Evolutionary conservation across 1,140 invertebrate species (phyloP), one percentile per base, ranked within the genome.

Genomic region (Macrotrachela quadricornifera): DNA sequence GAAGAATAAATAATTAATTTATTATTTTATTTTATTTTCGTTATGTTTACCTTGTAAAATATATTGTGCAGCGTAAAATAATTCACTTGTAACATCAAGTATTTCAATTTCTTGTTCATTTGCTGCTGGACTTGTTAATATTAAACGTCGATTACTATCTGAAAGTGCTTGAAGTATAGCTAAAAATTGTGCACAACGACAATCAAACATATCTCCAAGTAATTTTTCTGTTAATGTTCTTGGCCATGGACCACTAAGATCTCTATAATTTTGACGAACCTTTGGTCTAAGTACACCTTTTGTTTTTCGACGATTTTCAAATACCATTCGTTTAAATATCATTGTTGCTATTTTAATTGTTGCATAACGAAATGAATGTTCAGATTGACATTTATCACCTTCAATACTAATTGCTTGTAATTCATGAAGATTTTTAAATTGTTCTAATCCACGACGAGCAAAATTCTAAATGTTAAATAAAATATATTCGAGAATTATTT

Each of bases 161-260:
- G 57, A 64, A 18, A 70, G 57, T 21, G 62, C 61, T 50, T 68
- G 66, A 8, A 70, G 46, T 13, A 71, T 64, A 44, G 63, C 63
- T 43, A 71, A 51, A 30, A 70, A 62, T 60, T 70, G 67, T 16
- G 68, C 64, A 14, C 66, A 63, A 49, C 63, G 62, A 10, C 69
- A 65, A 43, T 70, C 68, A 63, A 71, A 71, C 69, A 71, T 69
- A 46, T 68, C 67, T 10, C 59, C 58, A 49, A 71, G 50, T 30
- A 71, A 56, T 54, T 66, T 68, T 57, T 71, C 69, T 40, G 62
- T 65, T 16, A 62, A 59, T 13, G 69, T 71, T 30, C 69, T 57
- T 36, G 69, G 69, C 69, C 69, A 71, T 14, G 64, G 59, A 58
- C 59, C 59, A 37, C 59, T 49, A 16, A 61, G 59, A 56, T 71